A percentile compares a stretch with the other conserved stretches of the same genome.
These are phyloP conservation scores for Charaxes varanes DNA, from an alignment of 1,140 invertebrate genomes.

Conservation along the genomic window DNA sequence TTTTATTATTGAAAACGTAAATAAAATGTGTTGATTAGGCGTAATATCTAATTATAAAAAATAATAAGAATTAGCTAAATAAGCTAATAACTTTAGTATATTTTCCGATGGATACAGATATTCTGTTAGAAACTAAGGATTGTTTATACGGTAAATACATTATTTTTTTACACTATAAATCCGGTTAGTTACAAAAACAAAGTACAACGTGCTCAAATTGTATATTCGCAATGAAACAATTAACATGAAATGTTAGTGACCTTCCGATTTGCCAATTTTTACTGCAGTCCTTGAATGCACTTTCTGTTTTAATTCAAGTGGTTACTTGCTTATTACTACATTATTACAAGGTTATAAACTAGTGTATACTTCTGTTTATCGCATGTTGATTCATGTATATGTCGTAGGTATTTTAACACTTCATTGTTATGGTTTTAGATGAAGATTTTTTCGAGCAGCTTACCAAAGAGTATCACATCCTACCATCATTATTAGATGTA, in stretches of 20 bases:
- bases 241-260: constrained; percentile 18
- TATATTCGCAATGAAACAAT: constrained; percentile 16
- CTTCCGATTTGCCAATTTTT: constrained; percentile 22
- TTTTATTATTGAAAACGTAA: constrained; percentile 1
- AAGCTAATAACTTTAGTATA: no score
- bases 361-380: not conserved
- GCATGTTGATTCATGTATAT: not conserved
- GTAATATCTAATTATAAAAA: constrained; percentile 14
- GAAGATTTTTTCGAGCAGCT: constrained; percentile 54
- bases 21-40: constrained; percentile 12
- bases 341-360: constrained; percentile 10
- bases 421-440: constrained; percentile 28
- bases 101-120: constrained; percentile 57
- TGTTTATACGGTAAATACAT: constrained; percentile 51
- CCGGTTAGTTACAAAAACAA: constrained; percentile 37
- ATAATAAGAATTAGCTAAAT: no score
- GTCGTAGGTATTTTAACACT: no score
- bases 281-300: constrained; percentile 20
- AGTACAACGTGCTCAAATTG: constrained; percentile 22
- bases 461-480: constrained; percentile 49
- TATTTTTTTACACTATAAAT: constrained; percentile 23
- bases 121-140: constrained; percentile 46
- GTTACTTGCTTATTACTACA: constrained; percentile 7
- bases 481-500: constrained; percentile 45
- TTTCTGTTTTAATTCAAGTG: constrained; percentile 14